These are phyloP conservation scores for Tanytarsus gracilentus DNA, from an alignment of 2,888 invertebrate species.

Conservation along the genomic window DNA sequence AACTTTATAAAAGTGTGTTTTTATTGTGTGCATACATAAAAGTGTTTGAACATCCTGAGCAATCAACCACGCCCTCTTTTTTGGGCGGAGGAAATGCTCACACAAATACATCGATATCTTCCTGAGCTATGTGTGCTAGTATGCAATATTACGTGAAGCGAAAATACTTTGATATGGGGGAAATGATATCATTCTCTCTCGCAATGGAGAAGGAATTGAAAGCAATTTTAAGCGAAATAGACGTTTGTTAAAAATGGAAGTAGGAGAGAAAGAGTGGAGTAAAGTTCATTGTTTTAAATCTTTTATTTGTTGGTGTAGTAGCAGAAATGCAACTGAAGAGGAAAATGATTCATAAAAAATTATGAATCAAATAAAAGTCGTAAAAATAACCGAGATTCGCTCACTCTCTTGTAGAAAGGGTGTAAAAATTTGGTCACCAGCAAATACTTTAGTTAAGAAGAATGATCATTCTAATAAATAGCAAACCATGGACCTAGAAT, in stretches of 20 bases:
- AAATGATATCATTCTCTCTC: slow-evolving; percentile 3
- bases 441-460: too few species aligned
- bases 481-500: too few species aligned
- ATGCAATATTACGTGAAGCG: too few species aligned
- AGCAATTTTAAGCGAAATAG: slow-evolving; percentile 6
- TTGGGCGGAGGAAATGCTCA: too few species aligned
- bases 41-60: slow-evolving; percentile 15
- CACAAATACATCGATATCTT: neutral
- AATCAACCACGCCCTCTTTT: neutral
- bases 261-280: neutral
- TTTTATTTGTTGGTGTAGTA: neutral
- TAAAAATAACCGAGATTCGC: too few species aligned
- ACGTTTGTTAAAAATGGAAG: neutral
- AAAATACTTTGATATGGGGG: neutral
- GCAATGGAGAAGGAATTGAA: neutral
- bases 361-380: slow-evolving; percentile 6
- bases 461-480: too few species aligned
- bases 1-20: slow-evolving; percentile 28
- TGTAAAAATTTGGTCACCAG: neutral
- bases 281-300: slow-evolving; percentile 15
- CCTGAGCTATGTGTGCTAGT: too few species aligned
- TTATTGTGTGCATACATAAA: slow-evolving; percentile 18
- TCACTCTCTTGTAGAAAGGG: neutral
- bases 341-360: slow-evolving; percentile 16
- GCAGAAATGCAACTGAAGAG: slow-evolving; percentile 13